A percentile compares a stretch with the other conserved stretches of the same genome.
phyloP scores from a whole-genome alignment of 2,113 vertebrate species.

The Takifugu bimaculatus region DNA sequence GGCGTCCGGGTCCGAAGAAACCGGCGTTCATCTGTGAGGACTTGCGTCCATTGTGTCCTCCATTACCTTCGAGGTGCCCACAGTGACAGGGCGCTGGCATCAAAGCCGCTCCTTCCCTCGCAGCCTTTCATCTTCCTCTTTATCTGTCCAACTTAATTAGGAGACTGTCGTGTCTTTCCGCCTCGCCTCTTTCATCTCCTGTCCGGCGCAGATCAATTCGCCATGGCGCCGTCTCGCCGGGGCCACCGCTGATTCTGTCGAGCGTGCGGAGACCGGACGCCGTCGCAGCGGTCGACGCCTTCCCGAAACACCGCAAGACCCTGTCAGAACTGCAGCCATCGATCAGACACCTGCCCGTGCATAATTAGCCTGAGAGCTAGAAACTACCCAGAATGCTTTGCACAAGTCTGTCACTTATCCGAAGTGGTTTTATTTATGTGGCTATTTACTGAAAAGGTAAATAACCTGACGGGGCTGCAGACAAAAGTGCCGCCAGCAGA shows the following conservation, averaged over 20 bases:
- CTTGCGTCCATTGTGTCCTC: background rate
- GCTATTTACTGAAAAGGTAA: too few relatives aligned
- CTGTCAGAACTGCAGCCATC: background rate
- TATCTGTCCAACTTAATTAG: constrained; percentile 61
- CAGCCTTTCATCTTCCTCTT: constrained; percentile 53
- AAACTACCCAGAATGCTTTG: background rate
- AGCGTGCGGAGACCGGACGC: constrained; percentile 9
- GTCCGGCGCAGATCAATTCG: constrained; percentile 58
- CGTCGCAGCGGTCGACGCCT: background rate
- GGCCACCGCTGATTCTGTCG: constrained; percentile 19
- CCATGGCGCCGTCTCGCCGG: constrained; percentile 26
- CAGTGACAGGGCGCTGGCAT: background rate
- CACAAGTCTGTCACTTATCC: background rate
- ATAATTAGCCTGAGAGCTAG: background rate
- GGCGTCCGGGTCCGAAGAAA: too few relatives aligned
- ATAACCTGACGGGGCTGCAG: background rate
- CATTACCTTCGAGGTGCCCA: background rate
- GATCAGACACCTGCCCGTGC: too few relatives aligned
- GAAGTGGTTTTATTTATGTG: too few relatives aligned
- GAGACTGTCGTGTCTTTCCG: constrained; percentile 31
- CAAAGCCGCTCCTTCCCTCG: constrained; percentile 11
- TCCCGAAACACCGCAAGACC: constrained; percentile 4
- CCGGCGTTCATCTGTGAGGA: too few relatives aligned
- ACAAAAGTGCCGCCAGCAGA: constrained; percentile 1
- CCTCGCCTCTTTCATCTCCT: constrained; percentile 58